A percentile compares a stretch with the other conserved stretches of the same genome.
Conservation (phyloP, 2,888 invertebrate genomes). For the Diaphora mendica region DNA sequence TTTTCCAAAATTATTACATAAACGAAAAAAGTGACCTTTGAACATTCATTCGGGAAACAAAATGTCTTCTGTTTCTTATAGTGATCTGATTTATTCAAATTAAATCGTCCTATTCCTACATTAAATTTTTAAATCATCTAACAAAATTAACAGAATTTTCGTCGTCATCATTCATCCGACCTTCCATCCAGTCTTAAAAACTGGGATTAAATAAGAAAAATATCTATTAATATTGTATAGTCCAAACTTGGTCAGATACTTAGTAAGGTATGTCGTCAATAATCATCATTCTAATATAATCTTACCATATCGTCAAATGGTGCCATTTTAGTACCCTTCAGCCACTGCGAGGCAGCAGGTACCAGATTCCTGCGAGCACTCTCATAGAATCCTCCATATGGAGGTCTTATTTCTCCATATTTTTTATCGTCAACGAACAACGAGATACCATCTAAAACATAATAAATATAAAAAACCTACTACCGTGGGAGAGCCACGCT, state of each 20-base stretch:
- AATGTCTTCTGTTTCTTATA: too few species aligned
- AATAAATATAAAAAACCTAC: neutral
- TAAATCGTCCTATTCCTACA: too few species aligned
- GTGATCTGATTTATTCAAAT: neutral
- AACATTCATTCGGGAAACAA: too few species aligned
- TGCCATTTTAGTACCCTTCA: conserved; percentile 85
- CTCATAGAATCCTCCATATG: conserved; percentile 67
- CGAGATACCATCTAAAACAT: conserved; percentile 73
- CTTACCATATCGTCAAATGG: conserved; percentile 91
- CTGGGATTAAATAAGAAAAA: too few species aligned
- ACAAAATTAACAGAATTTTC: too few species aligned
- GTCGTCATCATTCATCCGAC: neutral
- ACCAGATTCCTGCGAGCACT: conserved; percentile 66
- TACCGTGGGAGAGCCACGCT: too few species aligned
- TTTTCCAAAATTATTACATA: too few species aligned
- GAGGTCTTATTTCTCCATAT: conserved; percentile 81
- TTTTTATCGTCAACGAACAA: conserved; percentile 85
- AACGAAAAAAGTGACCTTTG: too few species aligned
- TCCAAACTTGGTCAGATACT: too few species aligned
- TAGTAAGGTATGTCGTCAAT: too few species aligned
- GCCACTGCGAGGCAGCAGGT: conserved; percentile 85
- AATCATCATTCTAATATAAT: neutral
- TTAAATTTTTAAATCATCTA: too few species aligned
- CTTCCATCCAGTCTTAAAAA: neutral
- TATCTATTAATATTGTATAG: too few species aligned